Evolutionary conservation across 2,888 invertebrate species (phyloP).

Genomic region (Polietes domitor): DNA sequence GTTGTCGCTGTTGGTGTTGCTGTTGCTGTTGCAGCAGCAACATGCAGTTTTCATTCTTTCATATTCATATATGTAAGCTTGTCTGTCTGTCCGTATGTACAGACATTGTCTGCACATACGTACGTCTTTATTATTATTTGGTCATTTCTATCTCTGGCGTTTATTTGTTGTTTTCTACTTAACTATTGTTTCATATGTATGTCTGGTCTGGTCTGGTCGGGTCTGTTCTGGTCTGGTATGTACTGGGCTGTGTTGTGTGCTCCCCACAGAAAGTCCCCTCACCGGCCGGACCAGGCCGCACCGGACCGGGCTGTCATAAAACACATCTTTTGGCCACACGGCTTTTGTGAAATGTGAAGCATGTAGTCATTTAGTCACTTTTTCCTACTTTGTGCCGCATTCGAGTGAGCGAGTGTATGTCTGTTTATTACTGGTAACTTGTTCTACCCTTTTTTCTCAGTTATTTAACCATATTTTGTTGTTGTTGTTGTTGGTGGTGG

Average conservation of each 20-base stretch:
- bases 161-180: constrained; percentile 34
- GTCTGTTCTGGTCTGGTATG: too few species aligned
- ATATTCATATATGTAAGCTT: constrained; percentile 25
- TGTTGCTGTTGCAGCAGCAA: neutral
- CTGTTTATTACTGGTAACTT: constrained; percentile 52
- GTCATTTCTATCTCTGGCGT: constrained; percentile 32
- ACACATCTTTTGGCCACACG: neutral
- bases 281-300: neutral
- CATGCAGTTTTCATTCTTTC: constrained; percentile 8
- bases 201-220: too few species aligned
- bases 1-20: neutral
- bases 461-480: constrained; percentile 9
- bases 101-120: neutral
- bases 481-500: constrained; percentile 1
- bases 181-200: constrained; percentile 33
- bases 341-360: constrained; percentile 51
- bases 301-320: neutral
- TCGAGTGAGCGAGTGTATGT: neutral
- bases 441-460: constrained; percentile 50
- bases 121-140: constrained; percentile 51
- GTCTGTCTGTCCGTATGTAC: neutral
- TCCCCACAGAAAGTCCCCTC: constrained; percentile 2
- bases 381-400: constrained; percentile 24
- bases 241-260: neutral
- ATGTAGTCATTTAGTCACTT: constrained; percentile 52